Base-by-base conservation (phyloP, 1,140 invertebrate genomes). In the Anastrepha obliqua region DNA sequence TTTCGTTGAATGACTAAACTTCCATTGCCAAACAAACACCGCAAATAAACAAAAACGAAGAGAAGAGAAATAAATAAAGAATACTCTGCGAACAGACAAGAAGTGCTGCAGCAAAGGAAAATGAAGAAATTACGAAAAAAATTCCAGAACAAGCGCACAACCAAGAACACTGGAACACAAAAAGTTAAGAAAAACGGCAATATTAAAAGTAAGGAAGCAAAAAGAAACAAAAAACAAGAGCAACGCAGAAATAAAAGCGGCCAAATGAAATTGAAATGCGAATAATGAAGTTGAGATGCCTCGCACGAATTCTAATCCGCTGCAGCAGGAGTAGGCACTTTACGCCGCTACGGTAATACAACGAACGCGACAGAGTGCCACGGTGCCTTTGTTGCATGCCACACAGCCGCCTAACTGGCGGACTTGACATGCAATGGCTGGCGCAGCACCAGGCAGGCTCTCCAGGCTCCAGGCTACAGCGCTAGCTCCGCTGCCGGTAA, bases 261-360 rank as follows among this genome's bases (percentile, higher is more conserved):
- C 47, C 74, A 81, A 81, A 81, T 81, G 74, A 81, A 81, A 81
- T 81, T 81, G 74, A 81, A 81, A 81, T 58, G n/a, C 47, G 74
- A 51, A 81, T 81, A 81, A 81, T 55, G 74, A 81, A 81, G 74
- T 81, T 81, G 47, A 55, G 47, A 17, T 74, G 42, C 42, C 17
- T 55, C 51, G 42, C 74, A 81, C 47, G 51, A 55, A 55, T 81
- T 81, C 74, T 81, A 81, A 58, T 81, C 51, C 74, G 2, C 3
- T 29, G 44, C 74, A 55, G 47, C 47, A 51, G 70, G 3, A 2
- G 47, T 78, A 17, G 60, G 60, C 13, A n/a, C 44, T n/a, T 67
- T 8, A 62, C 60, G 60, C 60, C 60, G 60, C 13, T 5, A 62
- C 60, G 60, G n/a, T 13, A 13, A 13, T 62, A 62, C n/a, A 17